Evolutionary conservation across 1,140 invertebrate genomes (phyloP).

Genomic region (Heliconius nattereri): DNA sequence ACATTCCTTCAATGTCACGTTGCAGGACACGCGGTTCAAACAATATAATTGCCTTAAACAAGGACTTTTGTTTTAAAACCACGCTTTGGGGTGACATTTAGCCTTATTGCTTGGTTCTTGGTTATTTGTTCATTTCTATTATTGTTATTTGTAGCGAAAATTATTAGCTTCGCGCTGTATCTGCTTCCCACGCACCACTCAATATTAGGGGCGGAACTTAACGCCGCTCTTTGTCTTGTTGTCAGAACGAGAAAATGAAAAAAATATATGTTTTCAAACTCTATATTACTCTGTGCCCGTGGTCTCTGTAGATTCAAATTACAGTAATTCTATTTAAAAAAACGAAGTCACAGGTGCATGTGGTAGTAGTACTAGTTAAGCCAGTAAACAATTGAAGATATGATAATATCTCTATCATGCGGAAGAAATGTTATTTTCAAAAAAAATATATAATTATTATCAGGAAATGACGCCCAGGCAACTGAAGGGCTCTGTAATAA

Average conservation of each 20-base stretch:
- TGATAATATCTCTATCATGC: not conserved
- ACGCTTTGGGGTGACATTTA: conserved; percentile 1
- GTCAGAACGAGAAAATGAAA: too few relatives aligned
- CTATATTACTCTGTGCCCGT: conserved; percentile 19
- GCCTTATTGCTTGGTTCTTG: not conserved
- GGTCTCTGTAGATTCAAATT: conserved; percentile 18
- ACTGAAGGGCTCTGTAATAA: conserved; percentile 9
- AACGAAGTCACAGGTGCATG: too few relatives aligned
- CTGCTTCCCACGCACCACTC: too few relatives aligned
- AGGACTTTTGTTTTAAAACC: not conserved
- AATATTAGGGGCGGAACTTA: too few relatives aligned
- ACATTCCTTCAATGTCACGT: not conserved
- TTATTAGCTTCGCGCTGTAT: too few relatives aligned
- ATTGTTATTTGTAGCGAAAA: too few relatives aligned
- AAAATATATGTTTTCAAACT: not conserved
- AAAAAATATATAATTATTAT: not conserved
- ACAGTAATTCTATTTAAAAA: conserved; percentile 20
- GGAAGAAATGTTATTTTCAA: conserved; percentile 1
- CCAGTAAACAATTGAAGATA: too few relatives aligned
- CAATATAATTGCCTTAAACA: not conserved
- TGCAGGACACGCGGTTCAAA: not conserved
- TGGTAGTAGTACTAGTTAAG: too few relatives aligned
- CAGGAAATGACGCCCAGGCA: conserved; percentile 20
- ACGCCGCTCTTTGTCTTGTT: too few relatives aligned
- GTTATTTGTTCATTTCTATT: not conserved